Base-by-base conservation (phyloP, 2,888 invertebrate genomes). In the Ypsolopha scabrella region DNA sequence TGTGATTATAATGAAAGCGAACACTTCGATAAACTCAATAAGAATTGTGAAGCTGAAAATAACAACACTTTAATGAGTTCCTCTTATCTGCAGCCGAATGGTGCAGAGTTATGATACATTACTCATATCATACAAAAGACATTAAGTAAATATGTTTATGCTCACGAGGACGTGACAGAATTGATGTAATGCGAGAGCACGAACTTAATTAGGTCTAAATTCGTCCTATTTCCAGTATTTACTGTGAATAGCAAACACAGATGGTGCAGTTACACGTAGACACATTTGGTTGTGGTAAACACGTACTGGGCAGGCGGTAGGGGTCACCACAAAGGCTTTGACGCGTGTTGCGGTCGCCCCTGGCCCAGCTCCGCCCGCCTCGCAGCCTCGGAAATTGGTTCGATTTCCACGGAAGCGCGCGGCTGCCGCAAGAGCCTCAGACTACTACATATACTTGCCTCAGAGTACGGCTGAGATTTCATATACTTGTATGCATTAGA, bases 261-360 rank as follows among this genome's bases (percentile, higher is more conserved):
- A 48, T 56, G 57, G 61, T 9, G 41, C 50, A 65, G 61, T 64
- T 58, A 57, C 58, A 58, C 24, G 24, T 24, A 55, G 59, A 59
- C 62, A 68, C 62, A 70, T 70, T 64, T 63, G 58, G 55, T 56
- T 65, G 65, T 57, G 64, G 66, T 62, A 64, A 68, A 66, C 67
- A 68, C 69, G 68, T 67, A 70, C 65, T 65, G 67, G 70, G 68
- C 59, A 59, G 60, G 61, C 60, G 50, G 38, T 13, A 24, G 24
- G 24, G 24, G 24, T 60, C 55, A 64, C 72, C 73, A 73, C 80
- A 81, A 77, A 77, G 72, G 76, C 81, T 83, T 82, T 79, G 79
- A 80, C 74, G 80, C 76, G 79, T 75, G 70, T 70, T 82, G 83
- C 71, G 83, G 85, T 81, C 68, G 62, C 59, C 59, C 69, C 59